Conservation (phyloP, 2,888 invertebrate species). For the Lasius fuliginosus region DNA sequence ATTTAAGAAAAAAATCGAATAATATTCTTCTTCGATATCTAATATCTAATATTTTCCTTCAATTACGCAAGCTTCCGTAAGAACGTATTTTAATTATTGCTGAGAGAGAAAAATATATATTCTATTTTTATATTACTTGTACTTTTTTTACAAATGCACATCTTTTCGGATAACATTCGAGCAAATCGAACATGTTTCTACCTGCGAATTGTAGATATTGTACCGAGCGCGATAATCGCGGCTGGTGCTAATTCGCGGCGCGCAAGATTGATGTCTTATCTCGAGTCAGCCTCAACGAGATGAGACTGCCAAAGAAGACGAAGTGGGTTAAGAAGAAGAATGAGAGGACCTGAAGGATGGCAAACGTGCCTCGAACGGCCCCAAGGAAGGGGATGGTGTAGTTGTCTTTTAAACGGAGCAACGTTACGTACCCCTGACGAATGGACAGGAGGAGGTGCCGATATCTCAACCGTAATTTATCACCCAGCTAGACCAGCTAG, state of each 20-base stretch:
- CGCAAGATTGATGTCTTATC: conserved; percentile 72
- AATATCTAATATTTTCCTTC: neutral
- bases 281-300: conserved; percentile 52
- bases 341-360: conserved; percentile 47
- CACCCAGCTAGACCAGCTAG: conserved; percentile 77
- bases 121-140: neutral
- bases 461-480: conserved; percentile 84
- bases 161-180: neutral
- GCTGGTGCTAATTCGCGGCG: conserved; percentile 59
- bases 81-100: neutral
- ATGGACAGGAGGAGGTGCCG: conserved; percentile 83
- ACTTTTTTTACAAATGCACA: neutral
- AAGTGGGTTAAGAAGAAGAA: conserved; percentile 61
- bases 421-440: conserved; percentile 72
- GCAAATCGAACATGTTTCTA: neutral
- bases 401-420: conserved; percentile 70
- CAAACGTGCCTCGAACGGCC: conserved; percentile 32
- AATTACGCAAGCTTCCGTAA: neutral
- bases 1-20: neutral
- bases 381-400: conserved; percentile 60
- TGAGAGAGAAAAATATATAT: neutral
- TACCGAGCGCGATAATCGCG: conserved; percentile 30
- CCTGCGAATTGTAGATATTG: neutral
- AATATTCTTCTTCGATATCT: neutral
- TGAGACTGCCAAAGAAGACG: conserved; percentile 72